Conservation (phyloP, 1,140 invertebrate species). For the Macrocentrus cingulum region DNA sequence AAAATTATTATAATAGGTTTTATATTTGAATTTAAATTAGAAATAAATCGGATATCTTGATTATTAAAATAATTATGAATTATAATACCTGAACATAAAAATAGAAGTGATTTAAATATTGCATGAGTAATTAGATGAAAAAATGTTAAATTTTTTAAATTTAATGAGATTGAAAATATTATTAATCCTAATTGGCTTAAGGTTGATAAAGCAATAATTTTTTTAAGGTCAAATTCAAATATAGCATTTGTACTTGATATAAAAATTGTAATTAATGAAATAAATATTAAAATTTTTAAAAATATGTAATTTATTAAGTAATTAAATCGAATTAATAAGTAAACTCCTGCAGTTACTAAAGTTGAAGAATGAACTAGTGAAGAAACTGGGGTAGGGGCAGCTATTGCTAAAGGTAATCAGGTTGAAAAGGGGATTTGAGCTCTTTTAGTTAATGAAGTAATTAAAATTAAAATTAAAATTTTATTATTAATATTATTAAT, state of each 20-base stretch:
- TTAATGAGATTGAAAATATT: slow-evolving; percentile 62
- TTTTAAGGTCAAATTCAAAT: slow-evolving; percentile 69
- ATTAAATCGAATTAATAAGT: slow-evolving; percentile 70
- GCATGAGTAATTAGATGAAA: slow-evolving; percentile 68
- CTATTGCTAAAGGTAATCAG: slow-evolving; percentile 70
- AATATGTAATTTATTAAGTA: slow-evolving; percentile 39
- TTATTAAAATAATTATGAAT: slow-evolving; percentile 64
- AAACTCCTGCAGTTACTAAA: slow-evolving; percentile 71
- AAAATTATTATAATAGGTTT: slow-evolving; percentile 57
- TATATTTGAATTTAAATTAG: slow-evolving; percentile 46
- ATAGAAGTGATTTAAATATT: slow-evolving; percentile 68
- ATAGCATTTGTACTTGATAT: slow-evolving; percentile 62
- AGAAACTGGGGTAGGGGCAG: slow-evolving; percentile 70
- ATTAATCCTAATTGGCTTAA: slow-evolving; percentile 71
- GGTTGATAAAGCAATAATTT: slow-evolving; percentile 73
- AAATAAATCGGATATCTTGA: slow-evolving; percentile 67
- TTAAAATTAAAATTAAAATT: slow-evolving; percentile 53
- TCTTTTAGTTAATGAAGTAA: slow-evolving; percentile 69
- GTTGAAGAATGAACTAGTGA: slow-evolving; percentile 76
- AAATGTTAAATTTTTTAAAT: slow-evolving; percentile 58
- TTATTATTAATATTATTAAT: slow-evolving; percentile 53
- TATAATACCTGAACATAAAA: slow-evolving; percentile 63
- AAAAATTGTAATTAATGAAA: slow-evolving; percentile 62
- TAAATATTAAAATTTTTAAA: slow-evolving; percentile 55
- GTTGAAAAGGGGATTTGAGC: slow-evolving; percentile 74